Conservation (phyloP, 2,113 vertebrate species). For the Carassius carassius region DNA sequence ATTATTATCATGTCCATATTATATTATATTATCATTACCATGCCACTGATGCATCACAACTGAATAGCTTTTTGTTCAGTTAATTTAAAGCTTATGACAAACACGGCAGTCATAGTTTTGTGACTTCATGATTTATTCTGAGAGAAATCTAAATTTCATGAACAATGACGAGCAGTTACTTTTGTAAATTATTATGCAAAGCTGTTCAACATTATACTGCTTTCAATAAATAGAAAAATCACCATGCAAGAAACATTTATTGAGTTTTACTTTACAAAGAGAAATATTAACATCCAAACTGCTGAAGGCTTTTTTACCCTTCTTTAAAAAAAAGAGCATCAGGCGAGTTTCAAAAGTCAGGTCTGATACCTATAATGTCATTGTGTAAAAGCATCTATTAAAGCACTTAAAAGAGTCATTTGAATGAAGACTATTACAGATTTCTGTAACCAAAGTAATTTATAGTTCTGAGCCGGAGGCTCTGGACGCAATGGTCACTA, state of each 20-base stretch:
- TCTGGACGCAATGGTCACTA: constrained; percentile 71
- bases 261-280: constrained; percentile 52
- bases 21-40: too few relatives aligned
- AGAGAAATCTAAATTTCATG: background rate
- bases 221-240: background rate
- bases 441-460: constrained; percentile 2
- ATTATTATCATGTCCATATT: constrained; percentile 1
- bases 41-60: background rate
- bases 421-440: background rate
- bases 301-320: background rate
- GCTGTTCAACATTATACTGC: background rate
- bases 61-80: background rate
- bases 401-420: constrained; percentile 17
- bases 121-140: background rate
- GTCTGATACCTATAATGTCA: constrained; percentile 43
- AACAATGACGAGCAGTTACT: background rate
- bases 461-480: constrained; percentile 68
- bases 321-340: background rate
- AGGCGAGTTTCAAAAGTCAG: constrained; percentile 25
- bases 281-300: background rate
- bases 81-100: background rate
- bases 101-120: background rate
- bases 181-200: constrained; percentile 2
- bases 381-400: constrained; percentile 45
- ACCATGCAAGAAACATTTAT: constrained; percentile 23